A percentile compares a stretch with the other conserved stretches of the same genome.
Conservation (phyloP, 2,888 invertebrate species). For the Andrena haemorrhoa region DNA sequence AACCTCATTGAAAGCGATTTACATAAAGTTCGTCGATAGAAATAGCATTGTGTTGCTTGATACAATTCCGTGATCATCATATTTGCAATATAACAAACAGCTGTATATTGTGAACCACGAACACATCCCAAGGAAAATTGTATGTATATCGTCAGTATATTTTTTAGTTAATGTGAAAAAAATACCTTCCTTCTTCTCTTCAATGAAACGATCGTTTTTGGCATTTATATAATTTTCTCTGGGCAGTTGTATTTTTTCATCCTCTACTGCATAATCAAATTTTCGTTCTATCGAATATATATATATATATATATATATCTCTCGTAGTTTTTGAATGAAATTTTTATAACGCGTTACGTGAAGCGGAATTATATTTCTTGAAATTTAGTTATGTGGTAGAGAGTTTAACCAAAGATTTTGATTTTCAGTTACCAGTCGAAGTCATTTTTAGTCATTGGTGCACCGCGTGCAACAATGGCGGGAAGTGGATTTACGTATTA, state of each 20-base stretch:
- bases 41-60: constrained; percentile 19
- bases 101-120: background rate
- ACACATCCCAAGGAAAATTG: constrained; percentile 14
- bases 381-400: background rate
- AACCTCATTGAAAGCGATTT: constrained; percentile 2
- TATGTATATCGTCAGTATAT: background rate
- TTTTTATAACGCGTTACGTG: constrained; percentile 5
- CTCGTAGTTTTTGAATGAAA: background rate
- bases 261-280: background rate
- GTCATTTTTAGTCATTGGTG: background rate
- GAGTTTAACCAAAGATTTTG: constrained; percentile 12
- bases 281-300: background rate
- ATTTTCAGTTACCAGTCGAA: background rate
- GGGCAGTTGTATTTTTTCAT: background rate
- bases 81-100: constrained; percentile 22
- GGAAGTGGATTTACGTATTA: background rate
- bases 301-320: too few species aligned
- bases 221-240: background rate
- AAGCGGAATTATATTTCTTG: background rate
- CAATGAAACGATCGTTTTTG: constrained; percentile 8
- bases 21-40: background rate
- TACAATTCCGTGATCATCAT: constrained; percentile 18
- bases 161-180: background rate
- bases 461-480: background rate
- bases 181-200: background rate